A percentile compares a stretch with the other conserved stretches of the same genome.
phyloP scores from a whole-genome alignment of 2,797 vertebrate species.

The Manis javanica region DNA sequence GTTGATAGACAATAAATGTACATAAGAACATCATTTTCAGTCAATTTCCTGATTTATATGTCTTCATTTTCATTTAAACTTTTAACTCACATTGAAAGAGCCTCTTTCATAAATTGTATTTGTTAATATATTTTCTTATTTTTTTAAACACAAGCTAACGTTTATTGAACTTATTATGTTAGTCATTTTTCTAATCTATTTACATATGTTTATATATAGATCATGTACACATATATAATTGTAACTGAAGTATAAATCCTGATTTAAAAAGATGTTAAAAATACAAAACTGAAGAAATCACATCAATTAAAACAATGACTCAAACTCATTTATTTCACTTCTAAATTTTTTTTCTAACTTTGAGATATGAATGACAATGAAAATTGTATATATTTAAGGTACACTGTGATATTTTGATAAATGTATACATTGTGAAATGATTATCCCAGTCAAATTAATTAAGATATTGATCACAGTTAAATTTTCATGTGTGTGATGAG shows the following conservation, averaged over 20 bases:
- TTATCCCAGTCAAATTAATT: background rate
- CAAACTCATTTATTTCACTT: background rate
- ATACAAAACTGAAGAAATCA: background rate
- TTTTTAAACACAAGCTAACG: background rate
- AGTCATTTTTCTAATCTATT: background rate
- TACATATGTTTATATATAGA: background rate
- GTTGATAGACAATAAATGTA: background rate
- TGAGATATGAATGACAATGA: background rate
- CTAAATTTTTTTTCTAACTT: background rate
- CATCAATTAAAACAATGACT: background rate
- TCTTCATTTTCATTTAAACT: slow-evolving; percentile 36
- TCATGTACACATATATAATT: background rate
- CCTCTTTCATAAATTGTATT: background rate
- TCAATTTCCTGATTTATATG: background rate
- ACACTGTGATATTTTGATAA: background rate
- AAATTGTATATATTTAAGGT: background rate
- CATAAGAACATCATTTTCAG: background rate
- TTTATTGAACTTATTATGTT: background rate
- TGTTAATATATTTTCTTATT: background rate
- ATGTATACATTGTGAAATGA: background rate
- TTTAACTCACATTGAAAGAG: background rate
- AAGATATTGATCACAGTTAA: background rate
- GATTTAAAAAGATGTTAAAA: slow-evolving; percentile 14
- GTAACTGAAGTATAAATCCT: background rate
- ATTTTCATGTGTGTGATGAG: background rate